Percentiles rank a stretch among this genome's conserved stretches.
Evolutionary conservation across 1,140 invertebrate species (phyloP).

Genomic region (Oncopodura yosiiana): DNA sequence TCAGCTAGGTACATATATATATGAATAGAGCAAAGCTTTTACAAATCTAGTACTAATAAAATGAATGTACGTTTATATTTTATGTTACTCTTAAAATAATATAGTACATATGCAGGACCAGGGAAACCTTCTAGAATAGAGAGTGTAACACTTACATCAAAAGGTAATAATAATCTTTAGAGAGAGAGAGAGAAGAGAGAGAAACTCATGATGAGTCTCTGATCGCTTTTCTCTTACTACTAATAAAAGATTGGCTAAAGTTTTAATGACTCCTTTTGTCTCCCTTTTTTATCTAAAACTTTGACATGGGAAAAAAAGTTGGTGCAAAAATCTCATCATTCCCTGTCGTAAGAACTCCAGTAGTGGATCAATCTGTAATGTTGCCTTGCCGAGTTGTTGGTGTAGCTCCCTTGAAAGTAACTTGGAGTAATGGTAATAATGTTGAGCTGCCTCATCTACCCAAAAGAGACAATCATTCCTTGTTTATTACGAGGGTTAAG

Average conservation of each 20-base stretch:
- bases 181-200: too few species aligned
- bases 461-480: slow-evolving; percentile 13
- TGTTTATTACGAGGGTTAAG: slow-evolving; percentile 35
- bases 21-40: too few species aligned
- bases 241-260: too few species aligned
- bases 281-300: too few species aligned
- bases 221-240: too few species aligned
- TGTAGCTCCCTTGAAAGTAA: slow-evolving; percentile 38
- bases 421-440: slow-evolving; percentile 38
- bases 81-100: too few species aligned
- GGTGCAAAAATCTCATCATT: slow-evolving; percentile 38
- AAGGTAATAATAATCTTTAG: slow-evolving; percentile 26
- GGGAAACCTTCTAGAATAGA: slow-evolving; percentile 33
- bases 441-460: slow-evolving; percentile 17
- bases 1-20: too few species aligned
- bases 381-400: slow-evolving; percentile 42
- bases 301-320: too few species aligned
- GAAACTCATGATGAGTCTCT: too few species aligned
- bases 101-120: slow-evolving; percentile 31
- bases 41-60: too few species aligned
- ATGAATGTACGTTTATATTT: too few species aligned
- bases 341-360: slow-evolving; percentile 27
- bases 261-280: too few species aligned
- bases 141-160: slow-evolving; percentile 26
- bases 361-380: slow-evolving; percentile 36